Conservation (phyloP, 1,140 invertebrate species). For the Aphaenogaster rudis region DNA sequence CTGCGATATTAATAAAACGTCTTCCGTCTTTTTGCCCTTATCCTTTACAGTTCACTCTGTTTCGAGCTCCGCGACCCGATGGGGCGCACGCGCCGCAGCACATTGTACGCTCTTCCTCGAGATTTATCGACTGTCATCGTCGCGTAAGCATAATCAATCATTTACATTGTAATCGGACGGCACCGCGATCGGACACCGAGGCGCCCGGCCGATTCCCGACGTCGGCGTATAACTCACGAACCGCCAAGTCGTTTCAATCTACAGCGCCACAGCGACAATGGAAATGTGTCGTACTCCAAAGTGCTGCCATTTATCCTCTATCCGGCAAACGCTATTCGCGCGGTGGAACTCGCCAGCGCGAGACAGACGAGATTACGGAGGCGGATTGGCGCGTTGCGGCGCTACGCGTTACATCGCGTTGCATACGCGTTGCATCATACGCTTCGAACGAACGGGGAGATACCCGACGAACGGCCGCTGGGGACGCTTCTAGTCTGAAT, state of each 20-base stretch:
- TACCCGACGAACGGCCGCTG: not conserved
- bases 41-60: not conserved
- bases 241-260: constrained; percentile 78
- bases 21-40: not conserved
- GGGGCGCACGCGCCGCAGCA: constrained; percentile 32
- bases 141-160: constrained; percentile 71
- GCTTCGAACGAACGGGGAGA: not conserved
- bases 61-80: constrained; percentile 22
- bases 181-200: constrained; percentile 63
- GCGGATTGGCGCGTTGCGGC: constrained; percentile 44
- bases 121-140: constrained; percentile 60
- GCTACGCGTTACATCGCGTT: constrained; percentile 31
- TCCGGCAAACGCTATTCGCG: constrained; percentile 62
- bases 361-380: constrained; percentile 68
- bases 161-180: constrained; percentile 72
- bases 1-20: constrained; percentile 21
- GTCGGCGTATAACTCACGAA: constrained; percentile 74
- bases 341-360: constrained; percentile 33
- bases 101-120: constrained; percentile 41
- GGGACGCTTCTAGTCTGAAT: constrained; percentile 31
- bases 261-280: constrained; percentile 72
- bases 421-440: constrained; percentile 36
- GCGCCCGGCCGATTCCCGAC: constrained; percentile 69
- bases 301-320: constrained; percentile 74
- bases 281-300: constrained; percentile 76